Evolutionary conservation across 2,797 vertebrate genomes (phyloP).

Genomic region (Alfaro cultratus): DNA sequence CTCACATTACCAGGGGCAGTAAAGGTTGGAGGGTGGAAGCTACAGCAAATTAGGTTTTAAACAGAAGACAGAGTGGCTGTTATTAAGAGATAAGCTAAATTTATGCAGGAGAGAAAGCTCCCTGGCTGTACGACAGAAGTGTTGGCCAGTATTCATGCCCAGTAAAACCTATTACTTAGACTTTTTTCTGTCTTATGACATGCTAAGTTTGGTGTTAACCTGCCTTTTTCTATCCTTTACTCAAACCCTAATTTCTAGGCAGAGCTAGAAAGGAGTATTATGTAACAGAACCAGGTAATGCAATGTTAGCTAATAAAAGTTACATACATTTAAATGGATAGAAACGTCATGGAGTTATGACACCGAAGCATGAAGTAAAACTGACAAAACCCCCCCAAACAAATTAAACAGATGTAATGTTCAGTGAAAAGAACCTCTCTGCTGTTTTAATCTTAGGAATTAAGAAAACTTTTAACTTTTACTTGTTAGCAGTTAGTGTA

Average conservation of each 20-base stretch:
- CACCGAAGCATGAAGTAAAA: background rate
- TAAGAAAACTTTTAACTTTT: background rate
- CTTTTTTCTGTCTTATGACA: conserved; percentile 16
- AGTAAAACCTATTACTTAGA: conserved; percentile 9
- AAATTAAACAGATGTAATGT: background rate
- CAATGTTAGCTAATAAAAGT: background rate
- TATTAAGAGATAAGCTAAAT: conserved; percentile 62
- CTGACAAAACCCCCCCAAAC: background rate
- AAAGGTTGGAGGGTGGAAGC: conserved; percentile 32
- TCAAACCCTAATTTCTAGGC: background rate
- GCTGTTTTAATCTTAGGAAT: background rate
- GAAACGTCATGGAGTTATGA: background rate
- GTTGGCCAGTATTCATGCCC: conserved; percentile 21
- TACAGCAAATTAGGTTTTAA: conserved; percentile 59
- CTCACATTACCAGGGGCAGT: conserved; percentile 59
- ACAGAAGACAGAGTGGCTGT: conserved; percentile 49
- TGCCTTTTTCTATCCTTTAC: background rate
- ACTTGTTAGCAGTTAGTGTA: background rate
- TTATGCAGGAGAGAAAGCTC: conserved; percentile 39
- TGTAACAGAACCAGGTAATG: background rate
- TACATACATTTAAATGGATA: background rate
- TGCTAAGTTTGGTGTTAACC: background rate
- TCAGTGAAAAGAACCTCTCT: background rate
- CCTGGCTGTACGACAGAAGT: conserved; percentile 33
- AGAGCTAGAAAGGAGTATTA: background rate